Evolutionary conservation across 2,888 invertebrate genomes (phyloP).

Genomic region (Horisme vitalbata): DNA sequence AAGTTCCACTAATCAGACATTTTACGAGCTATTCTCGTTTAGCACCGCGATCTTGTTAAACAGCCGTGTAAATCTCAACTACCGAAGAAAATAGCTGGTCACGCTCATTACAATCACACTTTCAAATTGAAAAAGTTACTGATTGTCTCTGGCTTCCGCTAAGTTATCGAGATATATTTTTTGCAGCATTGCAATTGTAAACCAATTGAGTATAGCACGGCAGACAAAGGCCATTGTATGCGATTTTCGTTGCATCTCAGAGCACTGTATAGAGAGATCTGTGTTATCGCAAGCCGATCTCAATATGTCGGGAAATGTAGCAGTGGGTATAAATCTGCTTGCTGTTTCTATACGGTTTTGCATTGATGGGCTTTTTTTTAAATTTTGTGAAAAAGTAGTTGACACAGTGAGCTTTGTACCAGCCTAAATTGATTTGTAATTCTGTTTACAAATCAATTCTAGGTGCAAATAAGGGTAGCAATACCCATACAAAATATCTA

Average conservation of each 20-base stretch:
- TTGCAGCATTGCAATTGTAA: conserved; percentile 35
- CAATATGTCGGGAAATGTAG: conserved; percentile 11
- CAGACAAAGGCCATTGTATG: conserved; percentile 58
- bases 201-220: conserved; percentile 32
- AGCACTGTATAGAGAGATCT: conserved; percentile 24
- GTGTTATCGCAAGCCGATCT: conserved; percentile 12
- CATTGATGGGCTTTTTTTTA: background rate
- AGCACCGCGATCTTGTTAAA: too few species aligned
- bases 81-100: conserved; percentile 9
- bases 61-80: too few species aligned
- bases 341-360: background rate
- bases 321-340: background rate
- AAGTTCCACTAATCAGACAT: too few species aligned
- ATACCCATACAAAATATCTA: too few species aligned
- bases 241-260: conserved; percentile 57
- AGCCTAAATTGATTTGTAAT: too few species aligned
- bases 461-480: too few species aligned
- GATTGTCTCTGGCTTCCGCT: conserved; percentile 54
- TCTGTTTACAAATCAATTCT: too few species aligned
- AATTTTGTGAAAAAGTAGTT: too few species aligned
- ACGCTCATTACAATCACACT: conserved; percentile 17
- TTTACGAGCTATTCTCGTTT: too few species aligned
- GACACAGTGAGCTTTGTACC: too few species aligned
- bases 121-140: conserved; percentile 39
- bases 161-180: conserved; percentile 31